These are phyloP conservation scores for Rhimphoctona megacephalus DNA, from an alignment of 2,888 invertebrate species.

Conservation along the genomic window DNA sequence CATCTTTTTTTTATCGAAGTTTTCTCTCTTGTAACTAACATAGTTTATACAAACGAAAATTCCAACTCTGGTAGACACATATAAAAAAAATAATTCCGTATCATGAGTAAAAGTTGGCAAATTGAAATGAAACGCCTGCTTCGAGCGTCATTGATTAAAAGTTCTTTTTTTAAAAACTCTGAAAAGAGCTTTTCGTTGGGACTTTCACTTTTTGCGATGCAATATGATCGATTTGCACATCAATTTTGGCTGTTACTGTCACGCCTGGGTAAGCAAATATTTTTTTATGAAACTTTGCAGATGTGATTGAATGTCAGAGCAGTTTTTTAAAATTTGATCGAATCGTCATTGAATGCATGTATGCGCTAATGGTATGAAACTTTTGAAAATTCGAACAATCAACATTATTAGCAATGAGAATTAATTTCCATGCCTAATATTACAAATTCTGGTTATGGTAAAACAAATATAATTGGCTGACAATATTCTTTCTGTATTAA, in stretches of 20 bases:
- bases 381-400: background rate
- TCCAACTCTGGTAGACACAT: background rate
- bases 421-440: too few relatives aligned
- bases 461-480: background rate
- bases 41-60: background rate
- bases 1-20: background rate
- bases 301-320: background rate
- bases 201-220: background rate
- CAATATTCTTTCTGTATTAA: background rate
- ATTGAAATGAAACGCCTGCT: background rate
- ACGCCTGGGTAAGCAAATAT: background rate
- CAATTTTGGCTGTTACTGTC: background rate
- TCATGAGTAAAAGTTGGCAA: background rate
- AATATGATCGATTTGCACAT: constrained; percentile 13
- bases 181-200: constrained; percentile 8
- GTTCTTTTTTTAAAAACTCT: constrained; percentile 1
- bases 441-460: background rate
- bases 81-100: background rate
- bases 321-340: background rate
- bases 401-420: too few relatives aligned
- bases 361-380: background rate
- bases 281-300: constrained; percentile 1
- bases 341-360: background rate
- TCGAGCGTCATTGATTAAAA: background rate
- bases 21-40: background rate